These are phyloP conservation scores for Neomorphus geoffroyi DNA, from an alignment of 2,797 vertebrate genomes.

Conservation along the genomic window DNA sequence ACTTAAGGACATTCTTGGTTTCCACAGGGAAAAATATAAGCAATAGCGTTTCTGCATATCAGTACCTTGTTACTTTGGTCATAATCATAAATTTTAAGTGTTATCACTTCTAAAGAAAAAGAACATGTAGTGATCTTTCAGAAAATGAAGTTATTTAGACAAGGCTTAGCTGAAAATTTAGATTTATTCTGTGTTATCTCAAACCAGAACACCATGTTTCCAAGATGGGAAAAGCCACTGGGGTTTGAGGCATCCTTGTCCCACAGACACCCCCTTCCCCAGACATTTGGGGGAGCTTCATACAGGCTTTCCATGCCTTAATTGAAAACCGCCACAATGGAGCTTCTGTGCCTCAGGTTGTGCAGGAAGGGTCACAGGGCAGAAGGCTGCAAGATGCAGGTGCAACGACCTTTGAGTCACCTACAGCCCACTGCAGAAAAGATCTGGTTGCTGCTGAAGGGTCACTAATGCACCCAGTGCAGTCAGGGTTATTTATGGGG, in stretches of 20 bases:
- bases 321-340: neutral
- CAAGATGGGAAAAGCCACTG: neutral
- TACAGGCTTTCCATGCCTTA: rapidly evolving
- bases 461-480: neutral
- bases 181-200: too few species aligned
- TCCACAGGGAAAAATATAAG: too few species aligned
- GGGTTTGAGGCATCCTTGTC: neutral
- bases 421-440: neutral
- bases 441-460: neutral
- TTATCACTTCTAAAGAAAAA: too few species aligned
- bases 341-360: neutral
- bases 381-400: rapidly evolving
- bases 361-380: neutral
- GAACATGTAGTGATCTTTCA: too few species aligned
- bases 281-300: rapidly evolving
- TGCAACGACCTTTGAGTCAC: rapidly evolving
- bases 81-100: too few species aligned
- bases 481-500: neutral
- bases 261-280: neutral
- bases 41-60: too few species aligned
- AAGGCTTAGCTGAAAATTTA: too few species aligned
- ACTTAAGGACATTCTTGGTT: too few species aligned
- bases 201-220: neutral
- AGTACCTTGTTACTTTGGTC: too few species aligned
- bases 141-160: too few species aligned